phyloP scores from a whole-genome alignment of 2,113 vertebrate genomes.

The Aix galericulata region DNA sequence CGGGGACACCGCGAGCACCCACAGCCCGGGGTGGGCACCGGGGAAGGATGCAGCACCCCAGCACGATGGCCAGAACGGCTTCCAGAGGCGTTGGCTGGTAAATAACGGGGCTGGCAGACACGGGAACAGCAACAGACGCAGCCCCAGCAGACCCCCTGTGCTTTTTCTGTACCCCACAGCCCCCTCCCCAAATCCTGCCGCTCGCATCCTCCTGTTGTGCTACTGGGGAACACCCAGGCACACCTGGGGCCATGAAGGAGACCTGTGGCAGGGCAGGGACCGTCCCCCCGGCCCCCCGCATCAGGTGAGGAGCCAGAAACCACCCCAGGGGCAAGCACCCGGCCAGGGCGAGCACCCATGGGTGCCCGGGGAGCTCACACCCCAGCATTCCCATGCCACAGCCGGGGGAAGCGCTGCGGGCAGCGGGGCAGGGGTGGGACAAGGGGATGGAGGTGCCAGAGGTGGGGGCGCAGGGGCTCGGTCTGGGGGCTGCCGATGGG shows the following conservation, averaged over 20 bases:
- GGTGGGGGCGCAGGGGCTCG: neutral
- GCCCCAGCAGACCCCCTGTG: neutral
- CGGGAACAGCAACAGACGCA: neutral
- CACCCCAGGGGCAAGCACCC: accelerated
- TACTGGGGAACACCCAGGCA: neutral
- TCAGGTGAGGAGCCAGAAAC: neutral
- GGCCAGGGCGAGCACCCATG: neutral
- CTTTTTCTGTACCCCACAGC: neutral
- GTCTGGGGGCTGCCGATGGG: neutral
- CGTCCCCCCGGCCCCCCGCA: accelerated
- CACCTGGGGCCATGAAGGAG: neutral
- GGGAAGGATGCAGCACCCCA: neutral
- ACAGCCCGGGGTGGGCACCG: accelerated
- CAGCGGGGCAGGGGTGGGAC: neutral
- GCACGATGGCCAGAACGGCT: neutral
- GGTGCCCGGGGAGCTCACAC: neutral
- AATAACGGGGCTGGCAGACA: neutral
- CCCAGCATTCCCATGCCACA: too few relatives aligned
- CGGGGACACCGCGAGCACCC: accelerated
- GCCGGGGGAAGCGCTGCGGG: neutral
- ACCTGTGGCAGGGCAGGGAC: neutral
- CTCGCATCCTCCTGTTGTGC: neutral
- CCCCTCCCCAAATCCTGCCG: neutral
- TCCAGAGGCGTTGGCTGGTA: neutral
- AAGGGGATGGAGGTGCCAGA: too few relatives aligned